Percentiles rank a stretch among this genome's conserved stretches.
Evolutionary conservation across 2,888 invertebrate genomes (phyloP).

Genomic region (Eubasilissa splendida): DNA sequence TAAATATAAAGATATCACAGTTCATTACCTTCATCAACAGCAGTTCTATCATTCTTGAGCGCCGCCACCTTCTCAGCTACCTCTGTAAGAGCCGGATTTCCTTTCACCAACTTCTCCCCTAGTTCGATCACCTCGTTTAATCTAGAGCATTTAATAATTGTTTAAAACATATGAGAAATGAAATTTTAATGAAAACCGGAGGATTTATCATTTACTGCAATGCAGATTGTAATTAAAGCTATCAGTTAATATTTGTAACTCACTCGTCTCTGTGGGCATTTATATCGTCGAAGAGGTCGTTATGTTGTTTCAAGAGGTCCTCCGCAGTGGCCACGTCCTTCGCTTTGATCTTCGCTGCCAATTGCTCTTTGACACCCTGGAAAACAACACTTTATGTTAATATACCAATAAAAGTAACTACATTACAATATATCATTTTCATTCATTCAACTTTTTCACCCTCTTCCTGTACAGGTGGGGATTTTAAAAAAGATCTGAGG

Average conservation of each 20-base stretch:
- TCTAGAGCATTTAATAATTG: constrained; percentile 63
- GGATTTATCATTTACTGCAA: not conserved
- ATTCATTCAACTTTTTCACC: no score
- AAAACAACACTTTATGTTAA: not conserved
- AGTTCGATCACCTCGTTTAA: constrained; percentile 87
- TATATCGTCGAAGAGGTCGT: constrained; percentile 92
- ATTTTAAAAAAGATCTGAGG: no score
- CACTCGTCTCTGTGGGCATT: constrained; percentile 91
- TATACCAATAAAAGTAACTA: no score
- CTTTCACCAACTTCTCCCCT: constrained; percentile 81
- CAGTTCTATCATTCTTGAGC: constrained; percentile 82
- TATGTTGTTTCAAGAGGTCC: constrained; percentile 89
- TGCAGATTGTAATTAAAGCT: not conserved
- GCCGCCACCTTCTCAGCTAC: constrained; percentile 83
- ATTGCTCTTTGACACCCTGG: constrained; percentile 81
- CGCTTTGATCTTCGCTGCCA: constrained; percentile 85
- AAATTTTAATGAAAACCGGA: not conserved
- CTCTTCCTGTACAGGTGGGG: no score
- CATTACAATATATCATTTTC: no score
- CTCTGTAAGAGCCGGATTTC: constrained; percentile 83
- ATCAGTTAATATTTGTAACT: constrained; percentile 61
- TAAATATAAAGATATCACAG: not conserved
- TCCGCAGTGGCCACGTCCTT: constrained; percentile 96
- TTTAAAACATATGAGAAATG: no score
- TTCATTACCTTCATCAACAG: constrained; percentile 77